Conservation (phyloP, 2,888 invertebrate species). For the Heterodera filipjevi region DNA sequence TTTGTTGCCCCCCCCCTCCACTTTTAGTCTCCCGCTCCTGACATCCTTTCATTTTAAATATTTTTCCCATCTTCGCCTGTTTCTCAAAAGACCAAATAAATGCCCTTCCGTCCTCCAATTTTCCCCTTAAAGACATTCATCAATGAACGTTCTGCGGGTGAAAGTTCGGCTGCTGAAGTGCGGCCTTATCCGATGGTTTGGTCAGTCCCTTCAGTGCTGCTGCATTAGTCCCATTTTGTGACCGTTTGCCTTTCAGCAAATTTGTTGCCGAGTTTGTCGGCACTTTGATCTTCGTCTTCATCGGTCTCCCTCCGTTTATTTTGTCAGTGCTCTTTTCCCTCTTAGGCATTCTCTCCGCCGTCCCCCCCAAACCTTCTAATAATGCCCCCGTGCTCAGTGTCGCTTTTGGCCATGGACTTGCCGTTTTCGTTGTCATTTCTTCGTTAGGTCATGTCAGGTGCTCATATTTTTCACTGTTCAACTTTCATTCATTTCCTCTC, state of each 20-base stretch:
- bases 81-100: background rate
- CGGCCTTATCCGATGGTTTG: constrained; percentile 21
- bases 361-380: background rate
- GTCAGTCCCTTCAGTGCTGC: background rate
- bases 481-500: constrained; percentile 1
- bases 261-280: constrained; percentile 60
- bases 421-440: constrained; percentile 56
- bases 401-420: constrained; percentile 58
- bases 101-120: background rate
- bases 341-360: constrained; percentile 46
- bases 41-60: background rate
- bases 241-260: constrained; percentile 36
- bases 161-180: background rate
- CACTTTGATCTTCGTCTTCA: constrained; percentile 55
- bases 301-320: constrained; percentile 43
- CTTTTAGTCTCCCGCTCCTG: background rate
- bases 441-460: constrained; percentile 52
- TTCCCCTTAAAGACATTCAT: constrained; percentile 20
- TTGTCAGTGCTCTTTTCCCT: background rate
- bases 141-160: background rate
- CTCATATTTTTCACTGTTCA: constrained; percentile 2
- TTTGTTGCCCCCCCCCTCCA: background rate
- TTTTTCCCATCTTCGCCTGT: background rate
- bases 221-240: background rate
- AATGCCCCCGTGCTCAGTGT: constrained; percentile 49